Evolutionary conservation across 1,140 invertebrate species (phyloP).

Genomic region (Heliconius hermathena): DNA sequence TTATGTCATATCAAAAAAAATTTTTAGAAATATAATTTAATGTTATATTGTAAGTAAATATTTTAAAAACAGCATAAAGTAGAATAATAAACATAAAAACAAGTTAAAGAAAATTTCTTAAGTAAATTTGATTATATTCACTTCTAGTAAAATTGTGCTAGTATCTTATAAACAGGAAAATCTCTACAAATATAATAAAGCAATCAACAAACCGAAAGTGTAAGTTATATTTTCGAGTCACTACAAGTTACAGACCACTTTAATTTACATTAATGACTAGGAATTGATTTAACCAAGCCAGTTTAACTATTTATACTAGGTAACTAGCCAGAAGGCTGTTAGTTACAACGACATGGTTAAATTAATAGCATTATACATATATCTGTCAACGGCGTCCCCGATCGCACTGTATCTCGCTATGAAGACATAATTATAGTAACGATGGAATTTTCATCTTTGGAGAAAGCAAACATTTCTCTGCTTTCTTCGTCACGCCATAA

Average conservation of each 20-base stretch:
- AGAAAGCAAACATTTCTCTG: slow-evolving; percentile 50
- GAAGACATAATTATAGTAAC: slow-evolving; percentile 49
- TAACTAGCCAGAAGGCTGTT: neutral
- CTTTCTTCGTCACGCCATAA: slow-evolving; percentile 37
- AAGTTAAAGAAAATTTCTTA: no score
- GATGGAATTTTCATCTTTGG: slow-evolving; percentile 53
- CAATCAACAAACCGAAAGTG: neutral
- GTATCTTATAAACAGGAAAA: no score
- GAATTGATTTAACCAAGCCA: neutral
- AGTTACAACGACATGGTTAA: slow-evolving; percentile 9
- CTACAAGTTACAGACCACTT: neutral
- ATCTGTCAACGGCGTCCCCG: neutral
- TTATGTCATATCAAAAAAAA: no score
- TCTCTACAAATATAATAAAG: no score
- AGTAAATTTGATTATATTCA: no score
- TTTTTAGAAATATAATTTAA: neutral
- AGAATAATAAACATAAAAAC: no score
- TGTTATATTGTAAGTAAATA: neutral
- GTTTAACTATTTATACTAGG: neutral
- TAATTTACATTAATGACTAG: neutral
- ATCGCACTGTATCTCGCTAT: slow-evolving; percentile 17
- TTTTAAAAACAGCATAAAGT: no score
- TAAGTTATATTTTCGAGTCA: neutral
- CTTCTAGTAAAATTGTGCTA: no score
- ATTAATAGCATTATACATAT: slow-evolving; percentile 7